These are phyloP conservation scores for Oxycera nigricornis DNA, from an alignment of 2,888 invertebrate genomes.

Conservation along the genomic window DNA sequence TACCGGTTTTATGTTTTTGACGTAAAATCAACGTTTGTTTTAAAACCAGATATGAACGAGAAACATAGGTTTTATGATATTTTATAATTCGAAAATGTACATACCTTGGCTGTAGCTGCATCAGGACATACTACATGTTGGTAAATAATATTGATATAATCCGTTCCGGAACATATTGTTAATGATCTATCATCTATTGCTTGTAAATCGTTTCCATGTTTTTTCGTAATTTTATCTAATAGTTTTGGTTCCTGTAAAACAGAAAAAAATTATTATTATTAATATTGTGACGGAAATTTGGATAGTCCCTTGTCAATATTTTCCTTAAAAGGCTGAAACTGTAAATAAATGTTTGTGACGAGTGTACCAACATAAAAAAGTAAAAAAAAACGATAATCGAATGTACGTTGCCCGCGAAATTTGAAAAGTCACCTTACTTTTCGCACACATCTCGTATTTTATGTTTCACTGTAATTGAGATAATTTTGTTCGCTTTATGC, in stretches of 20 bases:
- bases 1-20: too few species aligned
- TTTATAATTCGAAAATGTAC: constrained; percentile 29
- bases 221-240: constrained; percentile 74
- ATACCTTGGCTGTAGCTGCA: constrained; percentile 91
- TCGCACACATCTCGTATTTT: too few species aligned
- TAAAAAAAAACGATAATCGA: too few species aligned
- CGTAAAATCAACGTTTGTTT: too few species aligned
- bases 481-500: too few species aligned
- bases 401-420: too few species aligned
- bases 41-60: too few species aligned
- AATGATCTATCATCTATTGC: constrained; percentile 90
- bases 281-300: constrained; percentile 15
- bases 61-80: not conserved
- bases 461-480: too few species aligned
- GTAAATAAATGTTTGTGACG: too few species aligned
- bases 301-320: not conserved
- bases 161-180: constrained; percentile 97
- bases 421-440: too few species aligned
- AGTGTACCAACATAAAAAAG: too few species aligned
- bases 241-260: constrained; percentile 79
- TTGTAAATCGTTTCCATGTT: constrained; percentile 73
- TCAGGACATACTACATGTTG: constrained; percentile 96
- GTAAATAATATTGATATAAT: constrained; percentile 98
- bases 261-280: constrained; percentile 41
- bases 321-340: too few species aligned